Base-by-base conservation (phyloP, 2,888 invertebrate genomes). In the Drosophila leonis region DNA sequence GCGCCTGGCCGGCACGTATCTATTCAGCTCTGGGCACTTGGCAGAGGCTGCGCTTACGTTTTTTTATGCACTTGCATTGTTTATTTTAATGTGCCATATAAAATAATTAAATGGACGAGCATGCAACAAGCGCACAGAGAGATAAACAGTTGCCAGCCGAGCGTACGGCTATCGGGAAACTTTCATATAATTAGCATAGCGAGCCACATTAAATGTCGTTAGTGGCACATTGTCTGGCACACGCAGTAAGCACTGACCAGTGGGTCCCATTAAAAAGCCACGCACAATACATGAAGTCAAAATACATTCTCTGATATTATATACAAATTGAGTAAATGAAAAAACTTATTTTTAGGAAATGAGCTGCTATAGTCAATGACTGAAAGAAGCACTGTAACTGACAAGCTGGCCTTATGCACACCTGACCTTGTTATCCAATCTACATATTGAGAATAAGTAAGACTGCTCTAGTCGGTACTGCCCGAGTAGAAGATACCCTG, bases 41-140 rank as follows among this genome's bases (percentile, higher is more conserved):
- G 77, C 75, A 56, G 41, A 46, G 56, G 15, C 57, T 65, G 64
- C 39, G 29, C 52, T 64, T 54, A 10, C 35, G 9, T 64, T 51
- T 48, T 54, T 60, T 63, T 64, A 56, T 66, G 56, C 67, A 59
- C 69, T 68, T 59, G 55, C 57, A 62, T 68, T 73, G 74, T 79
- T 81, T 76, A 65, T 71, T 83, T 87, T 89, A 79, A 87, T 89
- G 84, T 73, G 79, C 74, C 76, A 72, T 85, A 79, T 85, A 88
- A 86, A 90, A 85, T 86, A 83, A 90, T 86, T 90, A 85, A 75
- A 84, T 81, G 70, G 67, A 63, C 72, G 35, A 44, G 54, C 75
- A 72, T 83, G 82, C 82, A 82, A 83, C 81, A 82, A 83, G 83
- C 83, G 41, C 37, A n/a, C 61, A 63, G 35, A 24, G 46, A 52